Conservation (phyloP, 2,797 vertebrate genomes). For the Enteromius viviparus region DNA sequence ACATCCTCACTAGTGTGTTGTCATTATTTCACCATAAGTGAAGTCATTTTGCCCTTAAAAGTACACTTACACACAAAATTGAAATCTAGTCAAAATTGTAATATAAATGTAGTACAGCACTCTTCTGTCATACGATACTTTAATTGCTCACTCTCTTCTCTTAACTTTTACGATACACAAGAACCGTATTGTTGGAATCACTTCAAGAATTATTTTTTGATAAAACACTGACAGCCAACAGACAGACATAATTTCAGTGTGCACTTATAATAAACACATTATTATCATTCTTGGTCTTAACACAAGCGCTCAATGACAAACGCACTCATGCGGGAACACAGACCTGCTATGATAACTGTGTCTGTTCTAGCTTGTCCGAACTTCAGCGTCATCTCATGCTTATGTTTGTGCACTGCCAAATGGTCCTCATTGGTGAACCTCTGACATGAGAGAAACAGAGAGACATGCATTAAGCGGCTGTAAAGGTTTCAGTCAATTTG, state of each 20-base stretch:
- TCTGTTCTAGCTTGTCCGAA: slow-evolving; percentile 88
- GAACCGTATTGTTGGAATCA: background rate
- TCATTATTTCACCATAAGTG: background rate
- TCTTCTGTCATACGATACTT: background rate
- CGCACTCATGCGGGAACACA: background rate
- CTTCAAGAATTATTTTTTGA: background rate
- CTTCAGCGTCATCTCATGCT: slow-evolving; percentile 99
- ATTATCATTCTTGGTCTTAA: background rate
- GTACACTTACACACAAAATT: background rate
- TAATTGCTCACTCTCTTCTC: background rate
- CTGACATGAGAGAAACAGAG: slow-evolving; percentile 73
- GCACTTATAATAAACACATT: background rate
- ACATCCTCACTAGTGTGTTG: background rate
- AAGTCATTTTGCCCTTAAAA: background rate
- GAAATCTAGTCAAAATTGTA: background rate
- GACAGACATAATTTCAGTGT: too few species aligned
- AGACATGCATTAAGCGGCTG: background rate
- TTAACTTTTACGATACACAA: background rate
- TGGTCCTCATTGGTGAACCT: slow-evolving; percentile 99
- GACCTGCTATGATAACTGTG: slow-evolving; percentile 81
- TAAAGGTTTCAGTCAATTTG: background rate
- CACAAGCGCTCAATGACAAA: background rate
- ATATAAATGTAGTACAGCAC: background rate
- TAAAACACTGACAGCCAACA: too few species aligned
- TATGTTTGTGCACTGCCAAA: slow-evolving; percentile 97